Conservation (phyloP, 1,140 invertebrate genomes). For the Eriocheir sinensis region DNA sequence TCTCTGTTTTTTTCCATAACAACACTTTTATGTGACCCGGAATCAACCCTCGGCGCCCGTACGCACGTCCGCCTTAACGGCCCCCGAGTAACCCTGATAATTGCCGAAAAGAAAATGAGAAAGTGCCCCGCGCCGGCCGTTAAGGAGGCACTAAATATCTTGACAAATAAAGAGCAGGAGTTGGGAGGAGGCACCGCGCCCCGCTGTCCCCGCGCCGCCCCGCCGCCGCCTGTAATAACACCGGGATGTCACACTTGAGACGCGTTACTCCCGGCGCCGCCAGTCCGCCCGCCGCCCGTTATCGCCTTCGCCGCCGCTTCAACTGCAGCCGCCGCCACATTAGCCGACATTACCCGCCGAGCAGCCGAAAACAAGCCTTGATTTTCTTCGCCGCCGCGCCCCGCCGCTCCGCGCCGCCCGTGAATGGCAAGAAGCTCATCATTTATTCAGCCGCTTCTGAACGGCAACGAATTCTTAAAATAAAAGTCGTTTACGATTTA, state of each 20-base stretch:
- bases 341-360: background rate
- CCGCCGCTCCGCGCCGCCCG: background rate
- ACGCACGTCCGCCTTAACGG: background rate
- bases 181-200: background rate
- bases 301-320: background rate
- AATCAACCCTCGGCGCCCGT: background rate
- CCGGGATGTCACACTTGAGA: background rate
- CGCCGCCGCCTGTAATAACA: background rate
- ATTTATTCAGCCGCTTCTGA: constrained; percentile 61
- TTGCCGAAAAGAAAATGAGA: constrained; percentile 16
- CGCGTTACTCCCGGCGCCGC: background rate
- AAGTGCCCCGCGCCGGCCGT: background rate
- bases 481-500: constrained; percentile 70
- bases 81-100: background rate
- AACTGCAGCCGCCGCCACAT: background rate
- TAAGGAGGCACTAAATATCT: constrained; percentile 25
- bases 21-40: background rate
- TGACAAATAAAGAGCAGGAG: background rate
- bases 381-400: constrained; percentile 48
- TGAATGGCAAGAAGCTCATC: constrained; percentile 19
- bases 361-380: constrained; percentile 12
- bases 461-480: constrained; percentile 57
- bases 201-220: background rate
- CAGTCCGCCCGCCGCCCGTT: background rate
- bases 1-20: background rate